Base-by-base conservation (phyloP, 2,888 invertebrate species). In the Drosophila melanosoma region DNA sequence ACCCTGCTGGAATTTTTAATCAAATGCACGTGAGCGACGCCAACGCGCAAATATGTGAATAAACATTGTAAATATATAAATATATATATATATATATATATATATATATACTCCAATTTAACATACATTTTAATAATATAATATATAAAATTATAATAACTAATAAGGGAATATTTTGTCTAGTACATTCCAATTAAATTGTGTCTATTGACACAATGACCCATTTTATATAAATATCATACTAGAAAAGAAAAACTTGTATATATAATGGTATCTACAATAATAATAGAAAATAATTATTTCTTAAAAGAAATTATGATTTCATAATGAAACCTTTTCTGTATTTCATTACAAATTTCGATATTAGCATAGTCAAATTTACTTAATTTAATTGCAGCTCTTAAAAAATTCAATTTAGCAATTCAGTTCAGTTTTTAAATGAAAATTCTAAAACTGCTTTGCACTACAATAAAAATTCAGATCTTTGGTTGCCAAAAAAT, bases 41-140 rank as follows among this genome's bases (percentile, higher is more conserved):
- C 76, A 79, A 79, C 79, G 81, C 79, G 79, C 79, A 79, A 79
- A 80, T 79, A 79, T 79, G 73, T 61, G 35, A 57, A 80, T 67
- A 62, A 20, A 45, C 72, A 70, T 71, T 59, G 52, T 51, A 57
- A 58, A 75, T 69, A 72, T 54, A 54, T 15, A 45, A 15, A 12
- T 45, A 20, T 1, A 12, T 42, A 42, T 20, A 6, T 20, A 20
- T n/a, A 40, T n/a, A 40, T n/a, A 40, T n/a, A 40, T n/a, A 20
- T 42, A 3, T 11, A 11, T 42, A 20, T 49, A 15, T 49, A 59
- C 32, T 40, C 40, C 4, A 26, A n/a, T 5, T 59, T 59, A 64
- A 36, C 59, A 70, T 36, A 71, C 64, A 72, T 72, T 72, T 72
- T 52, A 62, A 59, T 54, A 33, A 33, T 23, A 52, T 45, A 29